These are phyloP conservation scores for Paracanthobrama guichenoti DNA, from an alignment of 2,113 vertebrate genomes.

Conservation along the genomic window DNA sequence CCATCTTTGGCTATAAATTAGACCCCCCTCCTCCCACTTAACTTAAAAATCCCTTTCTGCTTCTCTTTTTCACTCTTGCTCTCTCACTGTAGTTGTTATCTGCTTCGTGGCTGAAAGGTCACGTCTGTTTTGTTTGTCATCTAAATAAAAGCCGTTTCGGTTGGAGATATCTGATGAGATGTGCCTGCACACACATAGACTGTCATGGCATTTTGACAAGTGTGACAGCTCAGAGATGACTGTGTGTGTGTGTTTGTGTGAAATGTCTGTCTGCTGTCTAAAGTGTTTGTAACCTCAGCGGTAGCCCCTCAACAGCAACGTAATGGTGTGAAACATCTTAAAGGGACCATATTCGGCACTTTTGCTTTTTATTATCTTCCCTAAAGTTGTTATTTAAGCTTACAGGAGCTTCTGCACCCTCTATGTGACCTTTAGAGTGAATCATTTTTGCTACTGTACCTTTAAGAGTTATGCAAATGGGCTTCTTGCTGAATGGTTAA, in stretches of 20 bases:
- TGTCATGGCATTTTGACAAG: constrained; percentile 47
- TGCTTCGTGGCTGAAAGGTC: constrained; percentile 73
- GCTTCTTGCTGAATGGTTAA: background rate
- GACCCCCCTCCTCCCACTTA: background rate
- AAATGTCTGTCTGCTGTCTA: constrained; percentile 18
- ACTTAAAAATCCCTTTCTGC: constrained; percentile 6
- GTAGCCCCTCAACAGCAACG: background rate
- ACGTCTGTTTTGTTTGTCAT: constrained; percentile 78
- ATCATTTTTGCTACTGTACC: background rate
- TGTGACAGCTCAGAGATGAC: constrained; percentile 46
- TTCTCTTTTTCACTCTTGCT: constrained; percentile 36
- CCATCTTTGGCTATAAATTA: background rate
- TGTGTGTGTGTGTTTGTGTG: constrained; percentile 35
- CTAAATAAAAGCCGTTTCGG: constrained; percentile 70
- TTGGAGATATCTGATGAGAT: constrained; percentile 72
- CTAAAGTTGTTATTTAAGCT: background rate
- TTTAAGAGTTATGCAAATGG: background rate
- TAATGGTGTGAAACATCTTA: background rate
- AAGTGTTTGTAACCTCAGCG: constrained; percentile 11
- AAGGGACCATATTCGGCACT: background rate
- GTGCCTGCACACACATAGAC: constrained; percentile 45
- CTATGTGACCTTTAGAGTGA: background rate
- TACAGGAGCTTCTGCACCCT: background rate
- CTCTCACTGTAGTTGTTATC: constrained; percentile 56
- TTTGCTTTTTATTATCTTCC: background rate